Evolutionary conservation across 2,888 invertebrate genomes (phyloP).

Genomic region (Leptinotarsa juncta): DNA sequence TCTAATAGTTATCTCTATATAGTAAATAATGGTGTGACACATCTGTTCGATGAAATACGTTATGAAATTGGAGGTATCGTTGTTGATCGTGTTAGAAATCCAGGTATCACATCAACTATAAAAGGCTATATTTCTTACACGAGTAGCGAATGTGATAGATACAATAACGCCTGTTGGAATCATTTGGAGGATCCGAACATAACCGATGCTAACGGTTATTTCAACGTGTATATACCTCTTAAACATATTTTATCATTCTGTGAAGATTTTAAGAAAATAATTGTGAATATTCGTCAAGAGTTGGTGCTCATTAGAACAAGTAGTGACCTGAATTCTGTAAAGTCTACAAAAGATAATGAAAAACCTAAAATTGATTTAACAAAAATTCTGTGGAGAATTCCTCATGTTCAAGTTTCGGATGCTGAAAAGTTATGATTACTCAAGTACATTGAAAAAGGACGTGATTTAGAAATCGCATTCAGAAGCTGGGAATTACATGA

Average conservation of each 20-base stretch:
- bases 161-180: too few relatives aligned
- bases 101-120: too few relatives aligned
- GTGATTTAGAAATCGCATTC: constrained; percentile 8
- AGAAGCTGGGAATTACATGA: constrained; percentile 24
- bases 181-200: neutral
- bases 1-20: too few relatives aligned
- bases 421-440: neutral
- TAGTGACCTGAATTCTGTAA: constrained; percentile 45
- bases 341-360: constrained; percentile 8
- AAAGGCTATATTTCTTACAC: too few relatives aligned
- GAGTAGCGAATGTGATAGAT: too few relatives aligned
- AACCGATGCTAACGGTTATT: constrained; percentile 38
- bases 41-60: too few relatives aligned
- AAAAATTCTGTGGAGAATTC: neutral
- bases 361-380: constrained; percentile 15
- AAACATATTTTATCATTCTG: constrained; percentile 13
- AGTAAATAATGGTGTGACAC: too few relatives aligned
- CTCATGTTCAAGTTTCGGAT: neutral
- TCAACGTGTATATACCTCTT: constrained; percentile 24
- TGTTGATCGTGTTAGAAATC: too few relatives aligned
- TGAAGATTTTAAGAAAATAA: constrained; percentile 53
- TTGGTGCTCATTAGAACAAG: constrained; percentile 56
- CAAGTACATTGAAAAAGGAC: neutral
- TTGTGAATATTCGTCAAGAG: constrained; percentile 59
- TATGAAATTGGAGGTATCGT: too few relatives aligned